Base-by-base conservation (phyloP, 2,797 vertebrate species). In the Glossophaga mutica region DNA sequence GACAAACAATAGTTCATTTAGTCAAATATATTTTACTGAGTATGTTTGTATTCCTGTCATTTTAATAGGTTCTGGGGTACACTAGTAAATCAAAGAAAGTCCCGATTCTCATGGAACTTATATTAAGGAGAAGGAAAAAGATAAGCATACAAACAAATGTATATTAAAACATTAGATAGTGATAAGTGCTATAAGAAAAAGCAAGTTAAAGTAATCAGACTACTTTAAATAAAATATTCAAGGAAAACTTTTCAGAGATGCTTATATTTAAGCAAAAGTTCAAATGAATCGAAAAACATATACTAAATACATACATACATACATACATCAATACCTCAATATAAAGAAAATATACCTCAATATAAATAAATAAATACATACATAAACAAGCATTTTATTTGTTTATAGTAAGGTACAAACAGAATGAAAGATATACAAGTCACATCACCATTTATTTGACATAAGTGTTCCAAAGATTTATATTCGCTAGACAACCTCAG, bases 181-280 rank as follows among this genome's bases (percentile, higher is more conserved):
- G 37, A 18, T 67, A 91, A 78, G 11, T 89, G 21, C 9, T 91
- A 39, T 84, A 83, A 70, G 55, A 6, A 88, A 85, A 93, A 94
- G 24, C 79, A 84, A 92, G 44, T 4, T 78, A 90, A 77, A 5
- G 5, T 32, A 67, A 74, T 29, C 9, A 4, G 34, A 29, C 34
- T 92, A 26, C 77, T 94, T 96, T 93, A 94, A 68, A 77, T 24
- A 91, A 34, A 84, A 85, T 67, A 15, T 59, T 78, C 44, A 50
- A 46, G 39, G 18, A 81, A 84, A 84, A 34, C 4, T 39, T 83
- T 85, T 91, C 48, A 12, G 42, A 82, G n/a, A 92, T 81, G 14
- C n/a, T 90, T 42, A 29, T 50, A 84, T 92, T 34, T 62, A 22
- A 79, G 44, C 55, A 79, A 78, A 94, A 95, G 44, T 1, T 29